These are phyloP conservation scores for Pelobates cultripes DNA, from an alignment of 2,797 vertebrate species.

Conservation along the genomic window DNA sequence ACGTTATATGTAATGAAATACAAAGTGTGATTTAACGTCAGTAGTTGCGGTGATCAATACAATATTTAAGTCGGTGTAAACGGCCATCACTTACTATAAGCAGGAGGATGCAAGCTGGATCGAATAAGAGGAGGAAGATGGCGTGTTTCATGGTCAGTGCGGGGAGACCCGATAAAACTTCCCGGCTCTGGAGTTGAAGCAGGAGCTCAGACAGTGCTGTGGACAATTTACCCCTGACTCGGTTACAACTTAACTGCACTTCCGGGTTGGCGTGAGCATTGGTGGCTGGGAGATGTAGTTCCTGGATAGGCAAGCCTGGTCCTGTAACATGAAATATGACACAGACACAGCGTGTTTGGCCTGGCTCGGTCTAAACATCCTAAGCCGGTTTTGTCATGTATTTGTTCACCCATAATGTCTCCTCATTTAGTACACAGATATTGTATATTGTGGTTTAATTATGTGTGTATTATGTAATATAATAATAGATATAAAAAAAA, in stretches of 20 bases:
- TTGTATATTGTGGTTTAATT: too few relatives aligned
- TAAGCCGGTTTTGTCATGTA: too few relatives aligned
- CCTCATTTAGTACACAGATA: too few relatives aligned
- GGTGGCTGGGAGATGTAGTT: conserved; percentile 6
- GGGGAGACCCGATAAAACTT: neutral
- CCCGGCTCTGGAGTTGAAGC: neutral
- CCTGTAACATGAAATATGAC: too few relatives aligned
- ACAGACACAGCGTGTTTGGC: too few relatives aligned
- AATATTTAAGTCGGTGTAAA: neutral
- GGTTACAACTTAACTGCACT: neutral
- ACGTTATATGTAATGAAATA: too few relatives aligned
- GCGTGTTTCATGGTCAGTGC: conserved; percentile 22
- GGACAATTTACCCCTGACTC: neutral
- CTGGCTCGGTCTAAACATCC: too few relatives aligned
- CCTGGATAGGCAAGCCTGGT: neutral
- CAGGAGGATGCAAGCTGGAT: conserved; percentile 26
- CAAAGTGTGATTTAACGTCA: too few relatives aligned
- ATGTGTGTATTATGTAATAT: too few relatives aligned
- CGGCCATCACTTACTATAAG: conserved; percentile 27
- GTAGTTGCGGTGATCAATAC: too few relatives aligned
- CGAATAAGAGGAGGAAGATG: conserved; percentile 24
- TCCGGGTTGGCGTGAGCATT: neutral
- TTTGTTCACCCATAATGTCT: too few relatives aligned
- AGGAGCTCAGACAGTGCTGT: neutral
- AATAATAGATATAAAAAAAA: too few relatives aligned